Base-by-base conservation (phyloP, 2,888 invertebrate species). In the Timema cristinae region DNA sequence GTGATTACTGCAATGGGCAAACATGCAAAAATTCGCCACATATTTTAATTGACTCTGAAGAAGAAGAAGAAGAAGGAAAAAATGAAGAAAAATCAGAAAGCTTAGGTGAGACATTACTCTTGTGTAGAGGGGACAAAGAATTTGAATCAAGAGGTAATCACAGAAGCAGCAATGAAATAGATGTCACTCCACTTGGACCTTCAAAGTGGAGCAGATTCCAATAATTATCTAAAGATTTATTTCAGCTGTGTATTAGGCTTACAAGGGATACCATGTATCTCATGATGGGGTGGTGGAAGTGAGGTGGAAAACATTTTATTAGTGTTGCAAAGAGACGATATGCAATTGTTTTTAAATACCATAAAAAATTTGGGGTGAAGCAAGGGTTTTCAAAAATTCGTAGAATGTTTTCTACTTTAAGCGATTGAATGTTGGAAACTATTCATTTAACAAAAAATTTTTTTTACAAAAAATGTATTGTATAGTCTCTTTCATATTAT, bases 241-340 rank as follows among this genome's bases (percentile, higher is more conserved):
- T 66, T 66, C 69, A 67, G 49, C 67, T 13, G 78, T 79, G 79
- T 79, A 79, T 54, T 78, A 79, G 77, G 79, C 79, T 78, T 79
- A 76, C 68, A 77, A 79, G 32, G 32, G 32, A 32, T 32, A 32
- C 32, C 32, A 32, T 32, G 2, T 78, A 80, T 79, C 66, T 63
- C 50, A 52, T 15, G 47, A 32, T 70, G 16, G n/a, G n/a, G 66
- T 66, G 70, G n/a, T n/a, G 66, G 50, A 70, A 70, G 9, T 66
- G 50, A 50, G 70, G 1, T 32, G 32, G 32, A 32, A 2, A 32
- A 32, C 32, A 32, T 32, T 32, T 32, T 32, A 32, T 32, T 32
- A 32, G 32, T 32, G 32, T 32, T 32, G 2, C 32, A 32, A 32
- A 32, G 32, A 32, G 32, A 32, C 32, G 32, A 32, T 32, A 32